Evolutionary conservation across 2,888 invertebrate species (phyloP).

Genomic region (Scaptomyza polygonia): DNA sequence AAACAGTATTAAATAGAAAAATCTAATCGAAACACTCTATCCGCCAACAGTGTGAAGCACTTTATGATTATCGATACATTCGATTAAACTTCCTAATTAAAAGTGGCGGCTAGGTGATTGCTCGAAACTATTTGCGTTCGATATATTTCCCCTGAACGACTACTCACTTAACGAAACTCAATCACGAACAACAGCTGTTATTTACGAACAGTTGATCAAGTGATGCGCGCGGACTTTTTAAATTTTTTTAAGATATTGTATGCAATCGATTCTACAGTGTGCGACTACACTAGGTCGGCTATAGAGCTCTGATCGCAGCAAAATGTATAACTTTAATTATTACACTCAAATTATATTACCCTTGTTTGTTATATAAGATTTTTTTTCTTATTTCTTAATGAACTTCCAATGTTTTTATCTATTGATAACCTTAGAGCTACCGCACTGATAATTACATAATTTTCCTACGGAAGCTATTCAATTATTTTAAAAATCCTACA

Average conservation of each 20-base stretch:
- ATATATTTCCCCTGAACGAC: not conserved
- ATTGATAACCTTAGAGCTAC: too few relatives aligned
- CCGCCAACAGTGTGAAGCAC: slow-evolving; percentile 7
- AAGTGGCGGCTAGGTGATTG: slow-evolving; percentile 9
- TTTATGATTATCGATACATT: slow-evolving; percentile 7
- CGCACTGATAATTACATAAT: too few relatives aligned
- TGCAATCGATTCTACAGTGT: too few relatives aligned
- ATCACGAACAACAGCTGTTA: not conserved
- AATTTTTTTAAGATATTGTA: not conserved
- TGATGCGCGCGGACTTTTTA: not conserved
- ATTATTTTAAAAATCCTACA: not conserved
- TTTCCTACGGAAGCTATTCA: too few relatives aligned
- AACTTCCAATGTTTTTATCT: too few relatives aligned
- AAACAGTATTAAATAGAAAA: not conserved
- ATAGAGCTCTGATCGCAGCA: too few relatives aligned
- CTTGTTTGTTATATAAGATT: too few relatives aligned
- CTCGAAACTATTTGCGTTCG: not conserved
- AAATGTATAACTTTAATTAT: too few relatives aligned
- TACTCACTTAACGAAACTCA: slow-evolving; percentile 1
- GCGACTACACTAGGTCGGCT: too few relatives aligned
- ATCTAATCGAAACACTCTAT: not conserved
- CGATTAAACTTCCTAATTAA: not conserved
- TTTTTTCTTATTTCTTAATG: too few relatives aligned
- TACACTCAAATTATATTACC: too few relatives aligned
- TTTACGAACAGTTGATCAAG: not conserved